phyloP scores from a whole-genome alignment of 2,797 vertebrate species.

The Malacoraja senta region DNA sequence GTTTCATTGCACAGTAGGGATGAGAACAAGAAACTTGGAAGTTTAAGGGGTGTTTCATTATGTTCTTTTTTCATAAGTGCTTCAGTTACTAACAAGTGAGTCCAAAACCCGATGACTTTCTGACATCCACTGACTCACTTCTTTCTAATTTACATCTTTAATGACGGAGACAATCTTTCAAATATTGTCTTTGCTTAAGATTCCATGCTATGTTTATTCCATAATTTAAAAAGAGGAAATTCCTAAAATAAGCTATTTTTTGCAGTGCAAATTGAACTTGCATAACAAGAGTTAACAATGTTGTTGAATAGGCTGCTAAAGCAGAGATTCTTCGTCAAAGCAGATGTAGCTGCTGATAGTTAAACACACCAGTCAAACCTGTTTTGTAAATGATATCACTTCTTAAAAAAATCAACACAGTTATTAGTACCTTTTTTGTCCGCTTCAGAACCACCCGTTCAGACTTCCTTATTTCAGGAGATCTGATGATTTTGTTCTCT shows the following conservation, averaged over 20 bases:
- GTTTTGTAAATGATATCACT: conserved; percentile 19
- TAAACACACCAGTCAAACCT: conserved; percentile 6
- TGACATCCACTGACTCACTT: neutral
- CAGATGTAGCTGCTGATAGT: neutral
- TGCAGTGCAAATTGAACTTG: neutral
- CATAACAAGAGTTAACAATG: conserved; percentile 4
- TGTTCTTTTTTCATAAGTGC: neutral
- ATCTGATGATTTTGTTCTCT: neutral
- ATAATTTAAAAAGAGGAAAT: neutral
- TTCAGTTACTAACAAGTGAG: neutral
- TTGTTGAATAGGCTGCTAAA: neutral
- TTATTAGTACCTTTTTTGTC: neutral
- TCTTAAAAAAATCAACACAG: conserved; percentile 5
- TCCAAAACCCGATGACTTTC: neutral
- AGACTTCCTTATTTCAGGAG: neutral
- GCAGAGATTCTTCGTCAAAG: conserved; percentile 1
- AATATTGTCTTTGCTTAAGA: too few relatives aligned
- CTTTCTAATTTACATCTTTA: neutral
- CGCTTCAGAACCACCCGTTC: neutral
- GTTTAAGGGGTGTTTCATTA: neutral
- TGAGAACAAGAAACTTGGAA: neutral
- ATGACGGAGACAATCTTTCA: neutral
- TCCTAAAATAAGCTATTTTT: neutral
- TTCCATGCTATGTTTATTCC: neutral
- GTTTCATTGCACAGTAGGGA: neutral